A percentile compares a stretch with the other conserved stretches of the same genome.
Evolutionary conservation across 2,888 invertebrate genomes (phyloP).

Genomic region (Heliconius ismenius): DNA sequence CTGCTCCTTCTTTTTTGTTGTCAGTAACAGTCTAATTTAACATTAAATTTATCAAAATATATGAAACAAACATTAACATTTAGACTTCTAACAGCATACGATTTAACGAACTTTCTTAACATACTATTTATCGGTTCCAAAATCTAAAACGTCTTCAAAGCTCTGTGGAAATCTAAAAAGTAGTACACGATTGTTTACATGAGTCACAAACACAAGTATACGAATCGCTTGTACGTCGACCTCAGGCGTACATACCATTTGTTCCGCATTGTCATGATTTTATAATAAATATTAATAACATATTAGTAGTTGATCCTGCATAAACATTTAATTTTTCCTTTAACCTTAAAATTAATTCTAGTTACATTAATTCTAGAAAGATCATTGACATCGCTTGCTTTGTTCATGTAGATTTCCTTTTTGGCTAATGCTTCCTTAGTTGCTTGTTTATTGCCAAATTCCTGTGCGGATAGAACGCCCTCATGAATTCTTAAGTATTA

Average conservation of each 20-base stretch:
- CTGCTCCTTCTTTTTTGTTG: neutral
- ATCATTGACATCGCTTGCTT: slow-evolving; percentile 27
- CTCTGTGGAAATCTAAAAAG: slow-evolving; percentile 28
- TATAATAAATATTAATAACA: slow-evolving; percentile 35
- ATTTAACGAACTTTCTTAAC: neutral
- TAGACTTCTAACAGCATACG: neutral
- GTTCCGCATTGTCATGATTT: slow-evolving; percentile 42
- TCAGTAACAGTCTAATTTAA: too few relatives aligned
- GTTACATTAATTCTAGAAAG: slow-evolving; percentile 24
- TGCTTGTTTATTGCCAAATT: slow-evolving; percentile 9
- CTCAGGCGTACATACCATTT: slow-evolving; percentile 38
- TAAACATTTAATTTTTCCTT: slow-evolving; percentile 27
- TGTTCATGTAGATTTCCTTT: slow-evolving; percentile 26
- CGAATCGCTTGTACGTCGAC: slow-evolving; percentile 44
- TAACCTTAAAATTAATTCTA: slow-evolving; percentile 8
- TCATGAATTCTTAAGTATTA: neutral
- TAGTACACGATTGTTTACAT: slow-evolving; percentile 48
- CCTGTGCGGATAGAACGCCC: neutral
- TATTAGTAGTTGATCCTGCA: slow-evolving; percentile 14
- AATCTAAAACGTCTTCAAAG: slow-evolving; percentile 7
- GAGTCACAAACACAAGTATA: slow-evolving; percentile 49
- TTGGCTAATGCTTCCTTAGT: slow-evolving; percentile 11
- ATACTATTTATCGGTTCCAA: neutral
- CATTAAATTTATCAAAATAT: too few relatives aligned
- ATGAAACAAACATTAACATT: too few relatives aligned